These are phyloP conservation scores for Monomorium pharaonis DNA, from an alignment of 1,140 invertebrate species.

Conservation along the genomic window DNA sequence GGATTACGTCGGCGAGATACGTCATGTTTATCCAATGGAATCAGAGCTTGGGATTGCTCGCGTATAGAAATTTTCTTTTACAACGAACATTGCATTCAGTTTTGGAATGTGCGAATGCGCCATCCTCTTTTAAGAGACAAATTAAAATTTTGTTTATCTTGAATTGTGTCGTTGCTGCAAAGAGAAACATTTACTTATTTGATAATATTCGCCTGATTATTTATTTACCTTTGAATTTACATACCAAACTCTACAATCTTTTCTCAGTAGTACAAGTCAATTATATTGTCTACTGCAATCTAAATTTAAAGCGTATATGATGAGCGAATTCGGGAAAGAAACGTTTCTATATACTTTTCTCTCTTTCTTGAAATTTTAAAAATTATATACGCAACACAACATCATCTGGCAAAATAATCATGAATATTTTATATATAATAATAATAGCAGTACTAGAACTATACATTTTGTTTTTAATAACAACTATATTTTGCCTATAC, in stretches of 20 bases:
- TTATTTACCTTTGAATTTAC: neutral
- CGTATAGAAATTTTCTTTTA: neutral
- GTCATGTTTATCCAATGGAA: conserved; percentile 49
- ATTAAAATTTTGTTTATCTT: neutral
- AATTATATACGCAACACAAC: no score
- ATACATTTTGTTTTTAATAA: no score
- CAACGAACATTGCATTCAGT: neutral
- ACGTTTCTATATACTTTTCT: no score
- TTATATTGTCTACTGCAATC: neutral
- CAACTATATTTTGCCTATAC: no score
- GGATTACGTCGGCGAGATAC: conserved; percentile 47
- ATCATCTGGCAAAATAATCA: no score
- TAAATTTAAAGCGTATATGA: neutral
- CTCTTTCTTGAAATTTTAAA: no score
- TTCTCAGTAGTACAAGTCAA: neutral
- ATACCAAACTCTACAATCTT: neutral
- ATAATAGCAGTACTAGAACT: no score
- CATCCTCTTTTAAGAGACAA: neutral
- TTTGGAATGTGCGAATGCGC: neutral
- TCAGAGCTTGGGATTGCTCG: conserved; percentile 14
- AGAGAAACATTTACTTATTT: neutral
- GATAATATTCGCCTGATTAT: neutral
- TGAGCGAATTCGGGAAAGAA: neutral
- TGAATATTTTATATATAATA: no score
- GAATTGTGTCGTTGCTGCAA: neutral